Conservation (phyloP, 1,140 invertebrate species). For the Eueides isabella region DNA sequence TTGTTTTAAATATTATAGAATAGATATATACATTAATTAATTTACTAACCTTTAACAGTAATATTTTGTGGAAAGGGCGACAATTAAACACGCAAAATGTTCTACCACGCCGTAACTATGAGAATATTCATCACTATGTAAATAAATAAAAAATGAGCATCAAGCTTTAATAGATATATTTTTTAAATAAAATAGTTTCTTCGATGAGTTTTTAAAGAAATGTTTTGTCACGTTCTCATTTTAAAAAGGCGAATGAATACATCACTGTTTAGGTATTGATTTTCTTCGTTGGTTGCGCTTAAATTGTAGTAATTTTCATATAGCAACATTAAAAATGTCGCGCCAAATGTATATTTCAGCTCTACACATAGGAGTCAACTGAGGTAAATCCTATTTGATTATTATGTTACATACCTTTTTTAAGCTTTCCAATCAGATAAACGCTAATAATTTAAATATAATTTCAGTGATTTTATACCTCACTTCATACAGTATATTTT, state of each 20-base stretch:
- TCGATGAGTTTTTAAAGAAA: conserved; percentile 73
- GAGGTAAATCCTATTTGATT: neutral
- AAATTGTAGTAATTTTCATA: conserved; percentile 25
- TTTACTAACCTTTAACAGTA: conserved; percentile 76
- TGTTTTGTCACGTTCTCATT: conserved; percentile 81
- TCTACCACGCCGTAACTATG: conserved; percentile 81
- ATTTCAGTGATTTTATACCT: no score
- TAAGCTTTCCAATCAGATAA: neutral
- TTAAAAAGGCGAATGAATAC: conserved; percentile 78
- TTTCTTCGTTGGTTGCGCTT: conserved; percentile 66
- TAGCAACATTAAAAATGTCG: conserved; percentile 23
- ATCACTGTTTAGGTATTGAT: conserved; percentile 77
- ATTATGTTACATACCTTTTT: no score
- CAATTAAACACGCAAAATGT: conserved; percentile 73
- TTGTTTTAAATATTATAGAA: conserved; percentile 17
- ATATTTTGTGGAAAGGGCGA: conserved; percentile 70
- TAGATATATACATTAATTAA: conserved; percentile 40
- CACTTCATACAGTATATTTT: no score
- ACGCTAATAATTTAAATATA: no score
- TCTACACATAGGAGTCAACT: neutral
- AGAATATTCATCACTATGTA: conserved; percentile 81
- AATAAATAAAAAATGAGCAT: conserved; percentile 83
- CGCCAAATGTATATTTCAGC: neutral
- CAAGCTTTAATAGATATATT: conserved; percentile 72
- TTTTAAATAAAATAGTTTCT: conserved; percentile 78